Base-by-base conservation (phyloP, 2,888 invertebrate genomes). In the Calameuta idolon region DNA sequence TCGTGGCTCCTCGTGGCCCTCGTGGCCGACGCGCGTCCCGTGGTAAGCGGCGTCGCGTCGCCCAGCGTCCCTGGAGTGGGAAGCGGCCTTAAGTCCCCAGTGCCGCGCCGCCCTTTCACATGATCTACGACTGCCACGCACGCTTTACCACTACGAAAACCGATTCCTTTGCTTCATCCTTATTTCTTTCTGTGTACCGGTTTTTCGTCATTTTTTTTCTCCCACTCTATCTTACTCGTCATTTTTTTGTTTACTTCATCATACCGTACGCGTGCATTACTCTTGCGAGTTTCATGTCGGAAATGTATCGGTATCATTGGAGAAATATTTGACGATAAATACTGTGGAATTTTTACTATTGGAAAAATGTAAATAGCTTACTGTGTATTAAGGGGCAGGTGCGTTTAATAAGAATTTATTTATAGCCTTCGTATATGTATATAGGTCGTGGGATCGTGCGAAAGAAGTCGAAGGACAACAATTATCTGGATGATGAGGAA, bases 1-100 rank as follows among this genome's bases (percentile, higher is more conserved):
- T 85, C 87, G 86, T 84, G 87, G 84, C 86, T 87, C 85, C 86
- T 86, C 86, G 85, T 86, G 86, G 86, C 85, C 83, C 83, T 84
- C 86, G 83, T 82, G 83, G 71, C 34, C 31, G 71, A 31, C 33
- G 31, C 71, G 71, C 71, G 71, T 71, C 71, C 71, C 31, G 71
- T 23, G 71, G 55, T 55, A 55, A 23, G 55, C 55, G 55, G 55
- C 55, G 55, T 55, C 55, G 55, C 55, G 55, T 55, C 55, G 55
- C 55, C 55, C 23, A 55, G 55, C 55, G 55, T 76, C 83, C 80
- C 84, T 82, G 83, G 74, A 82, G 85, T 84, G 79, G 81, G 80
- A 79, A 79, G 79, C 76, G 73, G 75, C 75, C 73, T 77, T 40
- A 76, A 69, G 31, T 68, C 40, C 69, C 31, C 76, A 77, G 76